Percentiles rank a stretch among this genome's conserved stretches.
Conservation (phyloP, 1,140 invertebrate genomes). For the Drosophila aff. region DNA sequence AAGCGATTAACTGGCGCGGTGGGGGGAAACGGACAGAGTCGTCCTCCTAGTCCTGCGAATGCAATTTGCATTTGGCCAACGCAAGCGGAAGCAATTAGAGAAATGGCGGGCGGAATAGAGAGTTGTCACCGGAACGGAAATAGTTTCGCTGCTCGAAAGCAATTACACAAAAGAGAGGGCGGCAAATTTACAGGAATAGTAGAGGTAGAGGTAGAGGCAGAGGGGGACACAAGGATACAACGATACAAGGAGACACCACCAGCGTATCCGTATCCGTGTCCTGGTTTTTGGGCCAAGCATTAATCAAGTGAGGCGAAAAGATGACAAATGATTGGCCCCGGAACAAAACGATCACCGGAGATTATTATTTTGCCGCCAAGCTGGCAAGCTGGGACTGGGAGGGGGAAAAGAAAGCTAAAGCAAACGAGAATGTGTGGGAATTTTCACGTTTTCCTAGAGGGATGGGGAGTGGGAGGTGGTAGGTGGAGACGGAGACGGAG, state of each 20-base stretch:
- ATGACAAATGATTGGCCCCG: slow-evolving; percentile 28
- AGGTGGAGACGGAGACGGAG: not conserved
- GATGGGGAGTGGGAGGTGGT: not conserved
- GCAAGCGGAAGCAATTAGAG: slow-evolving; percentile 41
- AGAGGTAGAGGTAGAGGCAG: not conserved
- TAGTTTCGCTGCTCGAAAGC: slow-evolving; percentile 33
- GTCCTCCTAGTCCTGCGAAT: slow-evolving; percentile 3
- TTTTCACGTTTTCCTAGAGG: not conserved
- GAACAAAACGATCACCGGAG: slow-evolving; percentile 8
- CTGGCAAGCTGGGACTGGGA: no score
- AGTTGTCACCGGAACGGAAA: slow-evolving; percentile 38
- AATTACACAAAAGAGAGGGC: slow-evolving; percentile 23
- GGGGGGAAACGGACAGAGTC: no score
- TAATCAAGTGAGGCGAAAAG: slow-evolving; percentile 36
- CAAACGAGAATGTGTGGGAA: slow-evolving; percentile 7
- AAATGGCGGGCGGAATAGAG: slow-evolving; percentile 11
- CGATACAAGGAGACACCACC: not conserved
- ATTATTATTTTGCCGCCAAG: slow-evolving; percentile 12
- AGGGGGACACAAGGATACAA: not conserved
- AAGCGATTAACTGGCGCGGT: slow-evolving; percentile 31
- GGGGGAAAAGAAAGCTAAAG: no score
- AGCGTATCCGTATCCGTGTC: not conserved
- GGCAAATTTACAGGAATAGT: not conserved
- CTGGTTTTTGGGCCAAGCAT: slow-evolving; percentile 13
- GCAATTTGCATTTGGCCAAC: slow-evolving; percentile 35